Percentiles rank a stretch among this genome's conserved stretches.
These are phyloP conservation scores for Hemibagrus wyckioides DNA, from an alignment of 2,113 vertebrate species.

Conservation along the genomic window DNA sequence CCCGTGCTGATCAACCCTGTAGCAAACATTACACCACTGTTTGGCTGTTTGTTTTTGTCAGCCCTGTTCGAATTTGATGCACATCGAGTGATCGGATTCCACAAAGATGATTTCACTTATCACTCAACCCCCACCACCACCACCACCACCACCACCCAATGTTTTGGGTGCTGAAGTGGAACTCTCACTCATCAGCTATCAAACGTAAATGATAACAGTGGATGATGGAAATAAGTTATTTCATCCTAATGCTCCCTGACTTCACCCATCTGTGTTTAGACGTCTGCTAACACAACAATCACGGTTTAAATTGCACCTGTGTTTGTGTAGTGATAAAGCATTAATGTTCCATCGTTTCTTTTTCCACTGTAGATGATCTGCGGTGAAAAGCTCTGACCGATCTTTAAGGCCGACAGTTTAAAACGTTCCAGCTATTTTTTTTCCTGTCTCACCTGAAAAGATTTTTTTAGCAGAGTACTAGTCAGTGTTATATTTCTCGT, in stretches of 20 bases:
- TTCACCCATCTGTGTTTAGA: background rate
- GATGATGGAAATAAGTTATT: background rate
- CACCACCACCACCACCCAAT: too few species aligned
- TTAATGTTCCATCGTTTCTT: too few species aligned
- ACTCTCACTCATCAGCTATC: conserved; percentile 39
- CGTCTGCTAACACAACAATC: background rate
- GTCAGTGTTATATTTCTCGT: conserved; percentile 46
- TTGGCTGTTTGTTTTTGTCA: conserved; percentile 34
- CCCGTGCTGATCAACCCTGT: conserved; percentile 17
- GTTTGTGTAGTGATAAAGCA: background rate
- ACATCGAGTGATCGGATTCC: conserved; percentile 45
- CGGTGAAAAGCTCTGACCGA: background rate
- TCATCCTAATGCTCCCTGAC: background rate
- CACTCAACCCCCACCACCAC: background rate
- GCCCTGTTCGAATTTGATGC: conserved; percentile 17
- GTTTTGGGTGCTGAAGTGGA: conserved; percentile 50
- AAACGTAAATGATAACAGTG: conserved; percentile 7
- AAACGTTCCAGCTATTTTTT: background rate
- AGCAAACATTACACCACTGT: conserved; percentile 35
- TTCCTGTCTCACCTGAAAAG: background rate
- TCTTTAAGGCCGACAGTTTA: background rate
- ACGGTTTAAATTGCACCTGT: background rate
- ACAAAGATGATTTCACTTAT: conserved; percentile 46
- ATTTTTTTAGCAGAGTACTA: background rate
- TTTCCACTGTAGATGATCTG: background rate